Conservation (phyloP, 2,888 invertebrate genomes). For the Augiades crinisus region DNA sequence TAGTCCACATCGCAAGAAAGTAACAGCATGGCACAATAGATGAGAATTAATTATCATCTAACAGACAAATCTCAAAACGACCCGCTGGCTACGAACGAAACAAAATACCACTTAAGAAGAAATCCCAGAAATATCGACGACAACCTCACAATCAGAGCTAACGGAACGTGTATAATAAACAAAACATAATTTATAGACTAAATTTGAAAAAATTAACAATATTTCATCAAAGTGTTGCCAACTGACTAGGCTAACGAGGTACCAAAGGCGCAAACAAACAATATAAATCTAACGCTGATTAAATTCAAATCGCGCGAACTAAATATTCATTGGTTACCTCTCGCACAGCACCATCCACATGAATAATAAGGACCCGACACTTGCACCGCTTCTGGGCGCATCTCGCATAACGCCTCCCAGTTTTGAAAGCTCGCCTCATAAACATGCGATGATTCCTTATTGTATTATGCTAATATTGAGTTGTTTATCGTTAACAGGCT, state of each 20-base stretch:
- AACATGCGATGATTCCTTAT: slow-evolving; percentile 42
- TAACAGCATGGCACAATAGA: too few relatives aligned
- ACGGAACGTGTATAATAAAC: background rate
- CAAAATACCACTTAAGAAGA: too few relatives aligned
- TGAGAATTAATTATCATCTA: too few relatives aligned
- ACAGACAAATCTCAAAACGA: too few relatives aligned
- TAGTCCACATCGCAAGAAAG: too few relatives aligned
- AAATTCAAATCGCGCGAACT: slow-evolving; percentile 35
- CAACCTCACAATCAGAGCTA: too few relatives aligned
- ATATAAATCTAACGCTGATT: slow-evolving; percentile 37
- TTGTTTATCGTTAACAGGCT: slow-evolving; percentile 35
- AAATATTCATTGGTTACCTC: slow-evolving; percentile 38
- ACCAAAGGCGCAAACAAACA: slow-evolving; percentile 33
- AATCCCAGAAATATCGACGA: too few relatives aligned
- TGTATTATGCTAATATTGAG: slow-evolving; percentile 45
- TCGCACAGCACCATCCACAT: slow-evolving; percentile 55
- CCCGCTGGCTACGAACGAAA: too few relatives aligned
- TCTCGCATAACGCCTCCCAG: slow-evolving; percentile 54
- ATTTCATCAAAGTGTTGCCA: slow-evolving; percentile 10
- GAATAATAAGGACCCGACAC: slow-evolving; percentile 60
- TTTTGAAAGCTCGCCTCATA: slow-evolving; percentile 40
- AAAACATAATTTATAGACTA: background rate
- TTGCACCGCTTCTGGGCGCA: slow-evolving; percentile 62
- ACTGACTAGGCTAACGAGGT: slow-evolving; percentile 16
- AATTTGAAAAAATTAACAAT: slow-evolving; percentile 22